Base-by-base conservation (phyloP, 1,140 invertebrate species). In the Drosophila sechellia region DNA sequence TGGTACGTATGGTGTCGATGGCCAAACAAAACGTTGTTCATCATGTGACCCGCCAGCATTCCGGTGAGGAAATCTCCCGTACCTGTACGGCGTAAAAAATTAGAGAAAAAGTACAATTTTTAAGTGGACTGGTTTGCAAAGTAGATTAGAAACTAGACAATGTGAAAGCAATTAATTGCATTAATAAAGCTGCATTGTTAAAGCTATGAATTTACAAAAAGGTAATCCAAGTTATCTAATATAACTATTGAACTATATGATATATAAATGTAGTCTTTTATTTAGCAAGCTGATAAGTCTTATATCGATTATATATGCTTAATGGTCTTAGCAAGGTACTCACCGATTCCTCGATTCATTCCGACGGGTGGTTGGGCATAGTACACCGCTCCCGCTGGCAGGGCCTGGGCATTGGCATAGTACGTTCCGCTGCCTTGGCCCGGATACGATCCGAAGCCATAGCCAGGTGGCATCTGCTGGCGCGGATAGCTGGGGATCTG, bases 341-440 rank as follows among this genome's bases (percentile, higher is more conserved):
- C 35, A 89, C 84, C 79, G 39, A 57, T 53, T 43, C 83, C 81
- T 3, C 75, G 66, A 37, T 50, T 43, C 59, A 80, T 64, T 17
- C 66, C 70, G 15, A 52, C 69, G 8, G 90, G 86, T 1, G 85
- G 77, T 27, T 90, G 90, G 2, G 83, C 71, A 42, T 90, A 79
- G 60, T 77, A 91, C 3, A 85, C 35, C 0, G 90, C 90, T 50
- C 87, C 84, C 1, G 55, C 31, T 1, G 90, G 90, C 53, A 91
- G 13, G 2, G 83, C 59, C 13, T 90, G 80, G 0, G 80, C 40
- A 60, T 79, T 90, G 4, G 86, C 37, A 25, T 91, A 89, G 45
- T 65, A 90, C 0, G 76, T 85, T n/a, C 77, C 68, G 10, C 49
- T 35, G 1, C 39, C 84, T 17, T 71, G 70, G 6, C 39, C 37